These are phyloP conservation scores for Petrocephalus schoutedeni DNA, from an alignment of 2,797 vertebrate species.

Conservation along the genomic window DNA sequence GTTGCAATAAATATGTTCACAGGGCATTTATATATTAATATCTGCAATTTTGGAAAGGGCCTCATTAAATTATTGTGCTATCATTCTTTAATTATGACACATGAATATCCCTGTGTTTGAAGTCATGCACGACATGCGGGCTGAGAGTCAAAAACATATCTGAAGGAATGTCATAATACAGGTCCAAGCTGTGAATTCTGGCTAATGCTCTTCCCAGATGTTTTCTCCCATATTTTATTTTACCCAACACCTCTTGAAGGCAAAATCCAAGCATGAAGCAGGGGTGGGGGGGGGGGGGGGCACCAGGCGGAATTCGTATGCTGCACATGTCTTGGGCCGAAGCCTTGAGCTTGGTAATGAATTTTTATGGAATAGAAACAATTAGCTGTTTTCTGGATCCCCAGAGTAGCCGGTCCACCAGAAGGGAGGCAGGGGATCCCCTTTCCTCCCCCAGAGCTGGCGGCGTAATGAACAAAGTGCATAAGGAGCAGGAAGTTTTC, in stretches of 20 bases:
- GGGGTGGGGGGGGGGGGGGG: background rate
- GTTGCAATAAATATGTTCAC: background rate
- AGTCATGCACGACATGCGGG: background rate
- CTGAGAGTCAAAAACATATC: background rate
- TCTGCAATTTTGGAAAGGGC: background rate
- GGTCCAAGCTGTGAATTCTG: constrained; percentile 46
- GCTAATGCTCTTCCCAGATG: constrained; percentile 48
- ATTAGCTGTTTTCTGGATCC: constrained; percentile 13
- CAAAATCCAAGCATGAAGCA: constrained; percentile 19
- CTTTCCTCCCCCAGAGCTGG: background rate
- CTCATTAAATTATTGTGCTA: background rate
- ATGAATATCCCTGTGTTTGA: background rate
- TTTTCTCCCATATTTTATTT: constrained; percentile 34
- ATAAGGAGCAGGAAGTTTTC: background rate
- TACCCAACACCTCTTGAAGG: constrained; percentile 25
- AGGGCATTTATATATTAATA: background rate
- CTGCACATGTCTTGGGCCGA: background rate
- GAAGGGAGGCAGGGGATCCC: background rate
- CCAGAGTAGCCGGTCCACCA: background rate
- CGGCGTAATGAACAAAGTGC: background rate
- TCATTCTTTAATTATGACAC: background rate
- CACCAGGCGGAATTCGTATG: background rate
- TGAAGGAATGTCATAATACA: constrained; percentile 30
- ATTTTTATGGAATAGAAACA: constrained; percentile 16
- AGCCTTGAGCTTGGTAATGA: background rate